Evolutionary conservation across 2,113 vertebrate species (phyloP).

Genomic region (Gallinago media): DNA sequence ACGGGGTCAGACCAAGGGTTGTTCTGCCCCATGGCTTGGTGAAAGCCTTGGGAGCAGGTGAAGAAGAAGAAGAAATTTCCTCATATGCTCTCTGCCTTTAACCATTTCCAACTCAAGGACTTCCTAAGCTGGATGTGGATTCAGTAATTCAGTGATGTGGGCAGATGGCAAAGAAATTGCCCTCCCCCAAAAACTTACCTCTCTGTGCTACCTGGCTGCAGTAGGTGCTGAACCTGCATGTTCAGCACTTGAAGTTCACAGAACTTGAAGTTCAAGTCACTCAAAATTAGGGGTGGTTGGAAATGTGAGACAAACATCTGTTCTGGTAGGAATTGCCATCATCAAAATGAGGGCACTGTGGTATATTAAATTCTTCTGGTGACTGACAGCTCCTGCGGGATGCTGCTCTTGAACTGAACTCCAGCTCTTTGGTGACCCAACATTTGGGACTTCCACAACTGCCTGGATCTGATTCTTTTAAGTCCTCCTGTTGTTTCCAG

Average conservation of each 20-base stretch:
- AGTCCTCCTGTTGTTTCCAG: not conserved
- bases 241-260: not conserved
- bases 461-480: too few relatives aligned
- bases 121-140: not conserved
- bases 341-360: too few relatives aligned
- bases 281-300: fast-evolving
- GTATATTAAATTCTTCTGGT: too few relatives aligned
- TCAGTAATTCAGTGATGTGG: not conserved
- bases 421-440: too few relatives aligned
- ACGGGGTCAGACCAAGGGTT: fast-evolving
- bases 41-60: not conserved
- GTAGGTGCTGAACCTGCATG: not conserved
- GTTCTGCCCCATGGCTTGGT: not conserved
- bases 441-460: not conserved
- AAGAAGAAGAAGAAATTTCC: not conserved
- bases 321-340: not conserved
- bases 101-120: fast-evolving
- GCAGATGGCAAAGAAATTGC: not conserved
- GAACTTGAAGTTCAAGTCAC: not conserved
- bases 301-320: not conserved
- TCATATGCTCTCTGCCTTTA: not conserved
- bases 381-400: not conserved
- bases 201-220: not conserved
- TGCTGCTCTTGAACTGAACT: not conserved
- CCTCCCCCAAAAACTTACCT: too few relatives aligned